These are phyloP conservation scores for Pseudochirops corinnae DNA, from an alignment of 2,797 vertebrate species.

Conservation along the genomic window DNA sequence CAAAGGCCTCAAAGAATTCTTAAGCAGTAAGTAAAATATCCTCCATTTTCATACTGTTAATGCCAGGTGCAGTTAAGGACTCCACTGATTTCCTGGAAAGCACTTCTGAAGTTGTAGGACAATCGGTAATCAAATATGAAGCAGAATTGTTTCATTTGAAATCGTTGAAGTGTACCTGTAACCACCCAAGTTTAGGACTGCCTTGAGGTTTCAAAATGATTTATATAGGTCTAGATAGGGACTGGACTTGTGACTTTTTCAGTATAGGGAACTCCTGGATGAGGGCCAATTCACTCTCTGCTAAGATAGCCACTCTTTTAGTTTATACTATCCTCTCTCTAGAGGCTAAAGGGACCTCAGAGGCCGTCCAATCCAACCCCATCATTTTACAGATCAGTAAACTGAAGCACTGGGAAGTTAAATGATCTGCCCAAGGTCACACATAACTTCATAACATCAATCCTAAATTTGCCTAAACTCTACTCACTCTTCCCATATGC, in stretches of 20 bases:
- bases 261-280: not conserved
- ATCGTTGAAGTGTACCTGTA: not conserved
- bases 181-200: not conserved
- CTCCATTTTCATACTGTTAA: not conserved
- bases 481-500: not conserved
- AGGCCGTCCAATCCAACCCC: not conserved
- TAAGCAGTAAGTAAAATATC: not conserved
- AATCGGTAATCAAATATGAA: not conserved
- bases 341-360: not conserved
- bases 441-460: not conserved
- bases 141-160: not conserved
- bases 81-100: not conserved
- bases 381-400: not conserved
- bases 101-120: not conserved
- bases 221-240: not conserved
- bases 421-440: not conserved
- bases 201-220: not conserved
- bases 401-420: not conserved
- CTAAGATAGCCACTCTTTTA: not conserved
- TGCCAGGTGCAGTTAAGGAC: not conserved
- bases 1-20: not conserved
- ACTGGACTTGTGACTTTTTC: not conserved
- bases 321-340: not conserved
- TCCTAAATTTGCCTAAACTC: not conserved
- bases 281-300: not conserved